phyloP scores from a whole-genome alignment of 2,888 invertebrate genomes.

The Apoderus coryli region DNA sequence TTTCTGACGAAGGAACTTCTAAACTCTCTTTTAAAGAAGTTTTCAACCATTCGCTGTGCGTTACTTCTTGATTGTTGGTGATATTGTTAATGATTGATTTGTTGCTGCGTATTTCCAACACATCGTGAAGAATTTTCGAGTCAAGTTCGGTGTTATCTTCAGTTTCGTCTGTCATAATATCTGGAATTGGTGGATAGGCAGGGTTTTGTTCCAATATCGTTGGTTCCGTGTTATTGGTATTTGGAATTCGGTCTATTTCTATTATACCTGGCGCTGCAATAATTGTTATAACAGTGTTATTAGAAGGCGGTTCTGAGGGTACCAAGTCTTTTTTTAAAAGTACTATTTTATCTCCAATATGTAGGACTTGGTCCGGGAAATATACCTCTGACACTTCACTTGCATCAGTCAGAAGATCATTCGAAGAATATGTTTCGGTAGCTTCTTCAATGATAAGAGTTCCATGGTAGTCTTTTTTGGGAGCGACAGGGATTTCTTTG shows the following conservation, averaged over 20 bases:
- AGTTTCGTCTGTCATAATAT: slow-evolving; percentile 32
- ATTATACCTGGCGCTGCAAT: slow-evolving; percentile 9
- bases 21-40: slow-evolving; percentile 8
- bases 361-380: slow-evolving; percentile 29
- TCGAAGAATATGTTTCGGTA: slow-evolving; percentile 18
- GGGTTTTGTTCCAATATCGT: slow-evolving; percentile 31
- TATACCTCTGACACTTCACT: slow-evolving; percentile 29
- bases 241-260: slow-evolving; percentile 3
- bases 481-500: slow-evolving; percentile 29
- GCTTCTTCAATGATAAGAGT: slow-evolving; percentile 23
- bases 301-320: slow-evolving; percentile 27
- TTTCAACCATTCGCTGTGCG: slow-evolving; percentile 28
- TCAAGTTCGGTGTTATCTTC: slow-evolving; percentile 18
- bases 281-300: slow-evolving; percentile 30
- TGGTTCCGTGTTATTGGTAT: slow-evolving; percentile 7
- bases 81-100: slow-evolving; percentile 20
- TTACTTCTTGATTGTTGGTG: too few species aligned
- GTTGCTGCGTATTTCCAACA: slow-evolving; percentile 23
- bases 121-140: slow-evolving; percentile 26
- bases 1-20: too few species aligned
- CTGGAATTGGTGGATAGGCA: slow-evolving; percentile 38
- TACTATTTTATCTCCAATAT: slow-evolving; percentile 30
- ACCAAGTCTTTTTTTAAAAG: slow-evolving; percentile 29
- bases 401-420: slow-evolving; percentile 23
- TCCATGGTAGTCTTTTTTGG: slow-evolving; percentile 19